phyloP scores from a whole-genome alignment of 2,113 vertebrate species.

The Mormoops blainvillei region DNA sequence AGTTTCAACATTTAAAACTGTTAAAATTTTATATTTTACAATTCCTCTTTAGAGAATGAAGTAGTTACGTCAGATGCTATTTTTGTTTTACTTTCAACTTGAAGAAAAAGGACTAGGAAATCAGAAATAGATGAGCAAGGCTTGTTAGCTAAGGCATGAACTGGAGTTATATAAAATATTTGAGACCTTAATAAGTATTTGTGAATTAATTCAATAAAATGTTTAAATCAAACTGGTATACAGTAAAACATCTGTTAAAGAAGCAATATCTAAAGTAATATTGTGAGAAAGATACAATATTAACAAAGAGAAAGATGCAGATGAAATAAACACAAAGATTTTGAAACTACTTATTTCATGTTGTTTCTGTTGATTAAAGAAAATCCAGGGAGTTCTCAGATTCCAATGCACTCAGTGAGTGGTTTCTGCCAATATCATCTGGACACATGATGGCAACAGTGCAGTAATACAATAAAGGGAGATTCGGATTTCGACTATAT shows the following conservation, averaged over 20 bases:
- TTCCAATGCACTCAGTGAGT: background rate
- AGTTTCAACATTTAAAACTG: background rate
- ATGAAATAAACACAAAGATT: background rate
- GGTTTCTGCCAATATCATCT: background rate
- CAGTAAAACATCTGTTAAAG: background rate
- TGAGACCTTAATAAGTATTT: background rate
- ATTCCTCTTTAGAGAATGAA: background rate
- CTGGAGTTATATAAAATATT: background rate
- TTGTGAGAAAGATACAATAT: background rate
- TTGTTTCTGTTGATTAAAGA: background rate
- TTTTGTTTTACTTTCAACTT: slow-evolving; percentile 1
- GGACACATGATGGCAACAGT: background rate
- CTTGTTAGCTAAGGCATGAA: background rate
- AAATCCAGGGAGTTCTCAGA: background rate
- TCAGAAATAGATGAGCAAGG: background rate
- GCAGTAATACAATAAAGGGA: background rate
- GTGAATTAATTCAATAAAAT: background rate
- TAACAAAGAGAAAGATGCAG: background rate
- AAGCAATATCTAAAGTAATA: background rate
- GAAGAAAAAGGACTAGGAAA: background rate
- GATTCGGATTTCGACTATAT: background rate
- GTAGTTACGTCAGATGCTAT: background rate
- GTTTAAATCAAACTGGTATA: background rate
- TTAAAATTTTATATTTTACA: background rate
- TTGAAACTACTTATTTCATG: background rate